Evolutionary conservation across 1,140 invertebrate species (phyloP).

Genomic region (Pogonomyrmex barbatus): DNA sequence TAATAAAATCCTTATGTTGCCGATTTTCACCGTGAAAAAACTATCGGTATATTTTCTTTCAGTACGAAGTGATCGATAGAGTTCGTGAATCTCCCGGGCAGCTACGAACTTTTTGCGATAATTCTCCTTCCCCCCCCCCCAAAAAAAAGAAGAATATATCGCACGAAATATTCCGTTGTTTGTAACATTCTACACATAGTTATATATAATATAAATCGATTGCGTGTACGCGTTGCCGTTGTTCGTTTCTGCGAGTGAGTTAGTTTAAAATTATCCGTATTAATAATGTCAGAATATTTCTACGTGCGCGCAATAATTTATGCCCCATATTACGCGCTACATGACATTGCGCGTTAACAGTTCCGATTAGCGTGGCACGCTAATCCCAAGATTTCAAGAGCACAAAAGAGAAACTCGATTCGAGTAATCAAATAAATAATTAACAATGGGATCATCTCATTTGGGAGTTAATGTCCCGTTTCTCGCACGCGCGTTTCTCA

Average conservation of each 20-base stretch:
- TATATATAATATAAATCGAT: conserved; percentile 41
- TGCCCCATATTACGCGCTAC: conserved; percentile 19
- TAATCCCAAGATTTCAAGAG: neutral
- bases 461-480: neutral
- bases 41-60: conserved; percentile 22
- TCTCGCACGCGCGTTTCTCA: neutral
- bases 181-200: neutral
- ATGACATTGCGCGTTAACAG: neutral
- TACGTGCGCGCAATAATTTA: neutral
- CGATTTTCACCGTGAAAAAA: conserved; percentile 9
- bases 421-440: conserved; percentile 1
- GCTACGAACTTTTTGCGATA: conserved; percentile 52
- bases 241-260: neutral
- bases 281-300: conserved; percentile 28
- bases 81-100: neutral
- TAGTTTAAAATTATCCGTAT: conserved; percentile 14
- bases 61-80: conserved; percentile 33
- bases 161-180: neutral
- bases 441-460: neutral
- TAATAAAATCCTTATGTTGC: neutral
- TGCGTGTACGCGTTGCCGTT: neutral
- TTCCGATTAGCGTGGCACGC: neutral
- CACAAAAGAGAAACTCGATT: neutral
- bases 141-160: neutral
- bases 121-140: neutral